Percentiles rank a stretch among this genome's conserved stretches.
Conservation (phyloP, 1,140 invertebrate species). For the Bradysia coprophila region DNA sequence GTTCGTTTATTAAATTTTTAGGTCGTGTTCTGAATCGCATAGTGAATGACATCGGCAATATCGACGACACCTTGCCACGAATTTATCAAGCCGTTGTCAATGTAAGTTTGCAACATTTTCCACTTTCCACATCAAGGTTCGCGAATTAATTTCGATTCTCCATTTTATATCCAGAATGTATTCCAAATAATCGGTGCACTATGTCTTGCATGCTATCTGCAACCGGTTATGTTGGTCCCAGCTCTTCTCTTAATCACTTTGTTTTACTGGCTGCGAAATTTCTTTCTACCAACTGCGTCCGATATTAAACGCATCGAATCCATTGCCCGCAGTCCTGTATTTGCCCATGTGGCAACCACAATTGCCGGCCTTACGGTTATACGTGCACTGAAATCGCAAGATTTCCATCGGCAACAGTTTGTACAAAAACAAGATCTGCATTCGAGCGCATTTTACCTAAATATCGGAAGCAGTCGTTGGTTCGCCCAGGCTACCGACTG, state of each 20-base stretch:
- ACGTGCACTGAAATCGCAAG: slow-evolving; percentile 41
- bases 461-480: too few relatives aligned
- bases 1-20: too few relatives aligned
- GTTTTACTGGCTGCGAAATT: slow-evolving; percentile 31
- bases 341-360: slow-evolving; percentile 53
- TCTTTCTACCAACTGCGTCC: slow-evolving; percentile 40
- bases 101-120: neutral
- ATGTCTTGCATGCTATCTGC: slow-evolving; percentile 31
- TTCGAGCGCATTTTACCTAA: slow-evolving; percentile 22
- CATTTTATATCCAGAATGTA: slow-evolving; percentile 23
- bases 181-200: slow-evolving; percentile 51
- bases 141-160: neutral
- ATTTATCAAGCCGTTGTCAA: slow-evolving; percentile 37
- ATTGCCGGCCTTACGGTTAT: slow-evolving; percentile 58
- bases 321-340: slow-evolving; percentile 50
- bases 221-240: slow-evolving; percentile 31
- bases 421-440: slow-evolving; percentile 43
- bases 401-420: slow-evolving; percentile 45
- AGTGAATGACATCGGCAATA: slow-evolving; percentile 29
- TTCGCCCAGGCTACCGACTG: too few relatives aligned
- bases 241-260: slow-evolving; percentile 32
- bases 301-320: slow-evolving; percentile 45
- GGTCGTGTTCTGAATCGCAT: slow-evolving; percentile 33
- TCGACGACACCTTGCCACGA: slow-evolving; percentile 56
- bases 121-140: slow-evolving; percentile 1